Percentiles rank a stretch among this genome's conserved stretches.
These are phyloP conservation scores for Terebella lapidaria DNA, from an alignment of 2,888 invertebrate genomes.

Conservation along the genomic window DNA sequence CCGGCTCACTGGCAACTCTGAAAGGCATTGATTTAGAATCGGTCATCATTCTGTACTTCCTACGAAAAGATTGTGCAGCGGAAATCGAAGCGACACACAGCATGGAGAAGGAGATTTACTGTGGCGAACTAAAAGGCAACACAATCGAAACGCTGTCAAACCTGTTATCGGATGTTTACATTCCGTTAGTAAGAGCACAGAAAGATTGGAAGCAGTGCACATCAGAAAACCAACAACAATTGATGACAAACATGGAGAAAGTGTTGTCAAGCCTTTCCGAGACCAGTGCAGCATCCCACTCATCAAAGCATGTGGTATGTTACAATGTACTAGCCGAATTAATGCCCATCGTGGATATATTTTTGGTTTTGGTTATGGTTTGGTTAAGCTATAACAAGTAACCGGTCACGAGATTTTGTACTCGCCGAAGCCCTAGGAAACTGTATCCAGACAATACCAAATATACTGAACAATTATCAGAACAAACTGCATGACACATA, in stretches of 20 bases:
- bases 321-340: not conserved
- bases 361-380: no score
- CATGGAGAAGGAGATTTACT: slow-evolving; percentile 50
- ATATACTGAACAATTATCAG: no score
- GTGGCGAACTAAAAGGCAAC: slow-evolving; percentile 51
- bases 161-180: slow-evolving; percentile 46
- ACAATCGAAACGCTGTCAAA: slow-evolving; percentile 44
- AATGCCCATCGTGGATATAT: no score
- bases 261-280: slow-evolving; percentile 43
- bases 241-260: slow-evolving; percentile 47
- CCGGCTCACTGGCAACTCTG: slow-evolving; percentile 42
- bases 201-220: slow-evolving; percentile 50
- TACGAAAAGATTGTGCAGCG: slow-evolving; percentile 41
- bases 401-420: no score
- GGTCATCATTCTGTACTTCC: slow-evolving; percentile 46
- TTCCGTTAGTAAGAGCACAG: slow-evolving; percentile 46
- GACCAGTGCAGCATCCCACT: slow-evolving; percentile 39
- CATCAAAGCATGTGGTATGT: slow-evolving; percentile 45
- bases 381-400: no score
- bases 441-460: no score
- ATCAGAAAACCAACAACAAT: slow-evolving; percentile 39
- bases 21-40: slow-evolving; percentile 41
- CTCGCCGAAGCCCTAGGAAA: no score
- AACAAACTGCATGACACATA: no score
- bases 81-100: slow-evolving; percentile 44